A percentile compares a stretch with the other conserved stretches of the same genome.
Conservation (phyloP, 2,113 vertebrate species). For the Microtus pennsylvanicus region DNA sequence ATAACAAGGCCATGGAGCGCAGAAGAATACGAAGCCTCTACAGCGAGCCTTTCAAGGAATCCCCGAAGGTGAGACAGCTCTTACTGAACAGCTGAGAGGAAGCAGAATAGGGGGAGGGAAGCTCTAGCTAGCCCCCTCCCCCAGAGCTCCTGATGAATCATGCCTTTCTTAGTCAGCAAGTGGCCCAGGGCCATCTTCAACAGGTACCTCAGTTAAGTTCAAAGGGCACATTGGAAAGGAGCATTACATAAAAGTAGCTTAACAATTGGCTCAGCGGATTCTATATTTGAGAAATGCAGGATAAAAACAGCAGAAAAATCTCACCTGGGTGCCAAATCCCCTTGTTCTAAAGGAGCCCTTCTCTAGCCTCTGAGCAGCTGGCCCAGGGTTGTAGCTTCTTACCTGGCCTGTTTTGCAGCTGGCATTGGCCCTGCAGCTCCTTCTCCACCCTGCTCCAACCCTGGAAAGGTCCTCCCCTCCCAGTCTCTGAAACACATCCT, state of each 20-base stretch:
- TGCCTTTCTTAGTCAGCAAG: not conserved
- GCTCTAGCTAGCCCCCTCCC: accelerated
- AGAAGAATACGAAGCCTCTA: constrained; percentile 98
- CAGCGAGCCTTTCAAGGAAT: constrained; percentile 94
- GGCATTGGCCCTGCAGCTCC: no score
- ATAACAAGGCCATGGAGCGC: constrained; percentile 94
- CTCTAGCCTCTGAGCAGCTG: not conserved
- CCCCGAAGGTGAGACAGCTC: constrained; percentile 89
- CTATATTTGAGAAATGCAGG: constrained; percentile 45
- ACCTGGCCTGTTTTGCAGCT: not conserved
- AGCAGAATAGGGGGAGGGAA: no score
- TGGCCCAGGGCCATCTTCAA: not conserved
- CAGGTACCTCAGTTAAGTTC: not conserved
- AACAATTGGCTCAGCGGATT: not conserved
- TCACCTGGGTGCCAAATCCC: not conserved
- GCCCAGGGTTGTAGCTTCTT: not conserved
- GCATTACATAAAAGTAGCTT: not conserved
- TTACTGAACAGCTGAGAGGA: not conserved
- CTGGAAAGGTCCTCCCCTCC: not conserved
- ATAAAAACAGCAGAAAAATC: not conserved
- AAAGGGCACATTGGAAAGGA: not conserved
- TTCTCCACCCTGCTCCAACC: not conserved
- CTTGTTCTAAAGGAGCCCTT: not conserved
- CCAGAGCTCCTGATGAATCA: not conserved
- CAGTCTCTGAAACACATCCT: not conserved